Conservation (phyloP, 92 coral and sea anemone species). For the Porites lobata region DNA sequence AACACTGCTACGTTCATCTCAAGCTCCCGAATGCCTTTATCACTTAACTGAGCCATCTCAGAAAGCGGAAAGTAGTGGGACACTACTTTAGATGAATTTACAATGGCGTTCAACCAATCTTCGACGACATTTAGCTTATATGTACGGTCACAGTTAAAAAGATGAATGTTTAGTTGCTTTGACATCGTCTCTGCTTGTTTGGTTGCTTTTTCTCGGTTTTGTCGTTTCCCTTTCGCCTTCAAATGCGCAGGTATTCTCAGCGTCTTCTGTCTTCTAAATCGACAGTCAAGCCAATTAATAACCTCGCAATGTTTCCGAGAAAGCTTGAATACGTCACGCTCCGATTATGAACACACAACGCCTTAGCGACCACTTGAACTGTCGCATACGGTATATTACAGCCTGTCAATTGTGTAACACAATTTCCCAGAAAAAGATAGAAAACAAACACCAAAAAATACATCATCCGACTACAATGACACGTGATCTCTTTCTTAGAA, state of each 20-base stretch:
- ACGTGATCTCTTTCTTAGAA: conserved; percentile 18
- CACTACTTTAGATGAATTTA: conserved; percentile 6
- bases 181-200: background rate
- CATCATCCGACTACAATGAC: background rate
- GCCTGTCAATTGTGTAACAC: too few species aligned
- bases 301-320: conserved; percentile 33
- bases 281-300: background rate
- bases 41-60: conserved; percentile 39
- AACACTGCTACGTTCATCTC: conserved; percentile 70
- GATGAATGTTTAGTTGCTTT: conserved; percentile 38
- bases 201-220: background rate
- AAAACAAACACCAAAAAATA: too few species aligned
- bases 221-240: background rate
- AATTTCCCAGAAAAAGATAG: too few species aligned
- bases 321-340: background rate
- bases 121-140: conserved; percentile 61
- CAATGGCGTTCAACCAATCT: conserved; percentile 33
- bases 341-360: background rate
- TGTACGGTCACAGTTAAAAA: conserved; percentile 86
- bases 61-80: conserved; percentile 51
- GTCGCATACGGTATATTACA: too few species aligned
- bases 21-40: conserved; percentile 2
- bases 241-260: too few species aligned
- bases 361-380: background rate
- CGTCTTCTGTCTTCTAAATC: background rate